Base-by-base conservation (phyloP, 2,888 invertebrate genomes). In the Temnothorax unifasciatus region DNA sequence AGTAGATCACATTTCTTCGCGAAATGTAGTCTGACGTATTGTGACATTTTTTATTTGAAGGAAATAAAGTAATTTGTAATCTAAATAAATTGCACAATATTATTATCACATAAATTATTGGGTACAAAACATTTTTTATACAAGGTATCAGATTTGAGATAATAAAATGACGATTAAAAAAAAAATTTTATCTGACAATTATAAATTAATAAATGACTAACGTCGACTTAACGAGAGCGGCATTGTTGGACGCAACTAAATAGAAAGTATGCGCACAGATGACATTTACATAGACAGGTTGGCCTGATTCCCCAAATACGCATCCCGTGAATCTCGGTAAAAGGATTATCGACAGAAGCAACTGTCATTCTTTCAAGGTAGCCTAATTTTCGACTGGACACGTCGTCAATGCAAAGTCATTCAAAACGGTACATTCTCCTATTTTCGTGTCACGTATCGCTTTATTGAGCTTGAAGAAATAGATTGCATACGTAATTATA, bases 191-290 rank as follows among this genome's bases (percentile, higher is more conserved):
- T 50, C 29, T 6, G 15, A 25, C 1, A 64, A 64, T 64, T 41
- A 44, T 3, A 61, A 54, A n/a, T 66, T 59, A 63, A 79, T 71
- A 25, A 83, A 77, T n/a, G 8, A 9, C 2, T 11, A 3, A 57
- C 2, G 13, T 41, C 64, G 9, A 64, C 13, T 13, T 34, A 50
- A 29, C 41, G 29, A n/a, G 64, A 71, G 38, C 29, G 66, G 34
- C 34, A 63, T 47, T 38, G 38, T 15, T 34, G 59, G 61, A 57
- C 71, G 54, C 73, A 84, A 86, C 71, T 71, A 57, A 69, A 57
- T 93, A 92, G 92, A 92, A 93, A 93, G 93, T 92, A 89, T 86
- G 89, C 83, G 74, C 77, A 74, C 84, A 86, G 52, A 89, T 86
- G 77, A 91, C 88, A 89, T 90, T 91, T 87, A 85, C 82, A 75